A percentile compares a stretch with the other conserved stretches of the same genome.
Evolutionary conservation across 2,888 invertebrate species (phyloP).

Genomic region (Chorisops tibialis): DNA sequence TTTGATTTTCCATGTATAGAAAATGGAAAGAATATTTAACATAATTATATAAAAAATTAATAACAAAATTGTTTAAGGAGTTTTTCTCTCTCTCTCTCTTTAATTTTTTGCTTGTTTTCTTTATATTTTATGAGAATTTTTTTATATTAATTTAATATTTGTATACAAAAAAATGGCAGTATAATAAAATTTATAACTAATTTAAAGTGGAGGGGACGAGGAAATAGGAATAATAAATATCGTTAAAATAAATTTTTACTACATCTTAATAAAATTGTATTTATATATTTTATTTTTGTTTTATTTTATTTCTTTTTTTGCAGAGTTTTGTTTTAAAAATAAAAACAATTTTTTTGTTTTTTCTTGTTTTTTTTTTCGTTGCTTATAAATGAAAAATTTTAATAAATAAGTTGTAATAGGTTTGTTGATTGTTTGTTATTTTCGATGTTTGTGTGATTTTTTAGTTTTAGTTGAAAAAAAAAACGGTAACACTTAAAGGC

Average conservation of each 20-base stretch:
- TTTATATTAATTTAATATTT: background rate
- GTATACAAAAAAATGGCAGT: constrained; percentile 18
- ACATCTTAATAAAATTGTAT: too few relatives aligned
- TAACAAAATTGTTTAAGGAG: background rate
- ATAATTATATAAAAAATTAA: background rate
- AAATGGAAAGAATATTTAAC: background rate
- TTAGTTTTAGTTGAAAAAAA: too few relatives aligned
- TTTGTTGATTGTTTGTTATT: too few relatives aligned
- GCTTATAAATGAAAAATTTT: too few relatives aligned
- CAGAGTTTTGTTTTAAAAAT: too few relatives aligned
- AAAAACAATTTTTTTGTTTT: too few relatives aligned
- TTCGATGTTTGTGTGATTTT: too few relatives aligned
- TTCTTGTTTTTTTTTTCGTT: too few relatives aligned
- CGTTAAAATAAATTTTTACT: background rate
- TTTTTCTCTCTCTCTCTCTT: background rate
- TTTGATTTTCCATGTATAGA: background rate
- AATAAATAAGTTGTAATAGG: too few relatives aligned
- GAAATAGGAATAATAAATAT: background rate
- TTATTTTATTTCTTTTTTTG: too few relatives aligned
- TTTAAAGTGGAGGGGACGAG: constrained; percentile 9
- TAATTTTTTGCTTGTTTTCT: background rate
- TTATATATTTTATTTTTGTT: too few relatives aligned
- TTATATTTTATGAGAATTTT: constrained; percentile 3
- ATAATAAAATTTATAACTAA: constrained; percentile 9
- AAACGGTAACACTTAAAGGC: too few relatives aligned